Evolutionary conservation across 1,140 invertebrate genomes (phyloP).

Genomic region (Pachyrhynchus sulphureomaculatus): DNA sequence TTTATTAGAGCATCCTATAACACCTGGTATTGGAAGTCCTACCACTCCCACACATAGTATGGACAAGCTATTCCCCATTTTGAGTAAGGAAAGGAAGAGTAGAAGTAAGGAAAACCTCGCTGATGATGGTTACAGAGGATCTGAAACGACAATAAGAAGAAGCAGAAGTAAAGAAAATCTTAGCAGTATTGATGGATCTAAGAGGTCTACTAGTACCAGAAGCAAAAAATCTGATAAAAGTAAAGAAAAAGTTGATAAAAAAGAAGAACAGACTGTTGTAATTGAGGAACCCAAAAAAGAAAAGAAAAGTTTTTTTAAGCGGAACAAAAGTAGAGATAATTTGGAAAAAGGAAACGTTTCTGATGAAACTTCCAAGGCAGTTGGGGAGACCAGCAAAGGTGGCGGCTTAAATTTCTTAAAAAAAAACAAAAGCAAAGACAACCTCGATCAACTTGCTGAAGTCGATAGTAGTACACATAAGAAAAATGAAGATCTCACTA

Average conservation of each 20-base stretch:
- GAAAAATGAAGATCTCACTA: neutral
- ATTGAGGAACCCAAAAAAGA: neutral
- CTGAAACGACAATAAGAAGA: neutral
- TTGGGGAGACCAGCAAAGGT: too few species aligned
- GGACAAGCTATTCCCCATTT: conserved; percentile 24
- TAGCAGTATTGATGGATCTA: neutral
- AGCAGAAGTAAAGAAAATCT: conserved; percentile 17
- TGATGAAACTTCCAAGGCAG: neutral
- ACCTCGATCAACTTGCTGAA: neutral
- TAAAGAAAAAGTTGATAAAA: neutral
- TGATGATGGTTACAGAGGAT: neutral
- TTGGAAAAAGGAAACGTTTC: neutral
- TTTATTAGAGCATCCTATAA: neutral
- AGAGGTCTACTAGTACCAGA: too few species aligned
- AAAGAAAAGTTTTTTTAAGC: conserved; percentile 10
- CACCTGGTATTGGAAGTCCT: neutral
- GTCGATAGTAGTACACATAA: neutral
- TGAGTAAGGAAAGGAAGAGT: conserved; percentile 6
- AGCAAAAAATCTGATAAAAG: neutral
- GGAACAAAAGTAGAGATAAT: conserved; percentile 19
- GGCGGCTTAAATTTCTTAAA: too few species aligned
- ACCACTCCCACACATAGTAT: conserved; percentile 5
- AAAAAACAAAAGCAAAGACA: conserved; percentile 6
- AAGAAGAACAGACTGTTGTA: neutral
- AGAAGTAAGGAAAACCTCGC: conserved; percentile 18